Evolutionary conservation across 2,797 vertebrate genomes (phyloP).

Genomic region (Lacerta bilineata): DNA sequence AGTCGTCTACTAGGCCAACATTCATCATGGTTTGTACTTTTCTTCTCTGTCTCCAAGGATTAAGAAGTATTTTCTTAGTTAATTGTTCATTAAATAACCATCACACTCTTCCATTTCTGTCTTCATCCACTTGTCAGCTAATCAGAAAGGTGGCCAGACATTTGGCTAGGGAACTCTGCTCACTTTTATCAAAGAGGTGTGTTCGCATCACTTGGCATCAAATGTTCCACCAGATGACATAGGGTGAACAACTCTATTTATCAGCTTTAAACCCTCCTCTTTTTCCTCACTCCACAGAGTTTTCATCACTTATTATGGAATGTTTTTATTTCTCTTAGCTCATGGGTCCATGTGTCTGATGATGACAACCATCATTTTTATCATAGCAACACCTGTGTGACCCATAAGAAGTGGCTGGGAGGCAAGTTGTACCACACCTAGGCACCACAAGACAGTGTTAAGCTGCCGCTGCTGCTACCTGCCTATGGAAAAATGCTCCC

Average conservation of each 20-base stretch:
- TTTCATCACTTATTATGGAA: constrained; percentile 27
- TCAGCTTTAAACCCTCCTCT: not conserved
- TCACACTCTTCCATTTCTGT: constrained; percentile 8
- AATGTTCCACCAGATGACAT: constrained; percentile 29
- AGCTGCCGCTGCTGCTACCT: not conserved
- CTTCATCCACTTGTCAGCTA: constrained; percentile 32
- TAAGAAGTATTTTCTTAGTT: constrained; percentile 13
- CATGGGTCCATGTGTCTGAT: constrained; percentile 10
- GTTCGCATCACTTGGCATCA: constrained; percentile 29
- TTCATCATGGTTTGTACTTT: not conserved
- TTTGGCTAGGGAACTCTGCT: constrained; percentile 21
- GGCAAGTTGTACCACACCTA: not conserved
- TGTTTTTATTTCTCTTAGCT: constrained; percentile 30
- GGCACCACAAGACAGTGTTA: not conserved
- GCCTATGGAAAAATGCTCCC: not conserved
- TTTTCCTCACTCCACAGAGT: not conserved
- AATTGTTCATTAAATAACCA: not conserved
- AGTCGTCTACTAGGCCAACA: not conserved
- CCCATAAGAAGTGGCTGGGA: not conserved
- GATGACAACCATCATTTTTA: not conserved
- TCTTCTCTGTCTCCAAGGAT: constrained; percentile 3
- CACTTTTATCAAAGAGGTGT: not conserved
- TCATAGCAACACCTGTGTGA: not conserved
- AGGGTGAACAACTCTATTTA: not conserved
- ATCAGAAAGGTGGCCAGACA: constrained; percentile 22